Conservation (phyloP, 2,797 vertebrate genomes). For the Echiichthys vipera region DNA sequence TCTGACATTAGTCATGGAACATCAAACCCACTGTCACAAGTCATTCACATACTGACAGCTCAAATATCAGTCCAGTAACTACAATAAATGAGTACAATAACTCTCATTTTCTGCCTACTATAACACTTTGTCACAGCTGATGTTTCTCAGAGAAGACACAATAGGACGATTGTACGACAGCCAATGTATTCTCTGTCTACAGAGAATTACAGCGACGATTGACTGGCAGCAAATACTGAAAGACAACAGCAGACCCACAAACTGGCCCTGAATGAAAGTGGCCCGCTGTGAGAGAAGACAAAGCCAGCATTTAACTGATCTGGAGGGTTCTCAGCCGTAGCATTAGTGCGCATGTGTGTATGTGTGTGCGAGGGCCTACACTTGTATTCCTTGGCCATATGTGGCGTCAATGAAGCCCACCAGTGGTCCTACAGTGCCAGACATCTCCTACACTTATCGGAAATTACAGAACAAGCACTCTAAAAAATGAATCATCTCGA, state of each 20-base stretch:
- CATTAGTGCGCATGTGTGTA: constrained; percentile 32
- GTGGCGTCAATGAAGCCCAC: constrained; percentile 78
- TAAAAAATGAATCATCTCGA: not conserved
- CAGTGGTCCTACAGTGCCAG: constrained; percentile 17
- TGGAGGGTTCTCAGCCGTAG: constrained; percentile 78
- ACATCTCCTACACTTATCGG: constrained; percentile 35
- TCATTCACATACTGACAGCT: constrained; percentile 31
- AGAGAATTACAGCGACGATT: constrained; percentile 52
- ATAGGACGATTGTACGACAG: constrained; percentile 46
- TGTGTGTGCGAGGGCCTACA: constrained; percentile 10
- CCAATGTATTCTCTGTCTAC: constrained; percentile 59
- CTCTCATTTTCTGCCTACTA: constrained; percentile 47
- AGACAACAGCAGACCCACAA: constrained; percentile 80
- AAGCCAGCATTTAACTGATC: constrained; percentile 74
- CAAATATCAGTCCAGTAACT: not conserved
- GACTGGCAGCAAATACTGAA: constrained; percentile 65
- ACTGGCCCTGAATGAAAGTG: constrained; percentile 74
- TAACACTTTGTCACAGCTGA: constrained; percentile 36
- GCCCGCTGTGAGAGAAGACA: constrained; percentile 72
- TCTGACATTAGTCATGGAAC: not conserved
- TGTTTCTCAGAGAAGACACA: constrained; percentile 56
- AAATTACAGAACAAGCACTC: not conserved
- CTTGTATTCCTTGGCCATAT: constrained; percentile 40
- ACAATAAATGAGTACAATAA: constrained; percentile 23
- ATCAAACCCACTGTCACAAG: constrained; percentile 7